These are phyloP conservation scores for Etheostoma spectabile DNA, from an alignment of 2,113 vertebrate species.

Conservation along the genomic window DNA sequence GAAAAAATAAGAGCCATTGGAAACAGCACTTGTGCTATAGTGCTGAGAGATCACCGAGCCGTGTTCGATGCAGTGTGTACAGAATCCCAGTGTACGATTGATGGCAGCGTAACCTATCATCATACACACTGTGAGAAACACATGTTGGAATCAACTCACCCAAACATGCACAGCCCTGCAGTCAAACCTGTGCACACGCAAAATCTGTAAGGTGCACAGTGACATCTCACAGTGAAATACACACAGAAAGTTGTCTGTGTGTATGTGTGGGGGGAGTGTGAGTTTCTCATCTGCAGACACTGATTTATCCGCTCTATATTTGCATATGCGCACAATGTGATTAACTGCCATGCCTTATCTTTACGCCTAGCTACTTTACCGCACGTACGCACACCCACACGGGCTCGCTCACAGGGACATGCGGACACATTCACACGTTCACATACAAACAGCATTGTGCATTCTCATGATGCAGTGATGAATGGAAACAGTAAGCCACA, in stretches of 20 bases:
- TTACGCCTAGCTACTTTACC: conserved; percentile 42
- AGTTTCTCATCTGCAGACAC: conserved; percentile 57
- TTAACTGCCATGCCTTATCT: conserved; percentile 72
- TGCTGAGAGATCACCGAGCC: conserved; percentile 9
- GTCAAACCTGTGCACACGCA: background rate
- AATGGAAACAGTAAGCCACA: conserved; percentile 52
- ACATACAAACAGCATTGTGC: background rate
- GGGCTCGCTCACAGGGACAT: background rate
- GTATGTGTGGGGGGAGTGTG: conserved; percentile 30
- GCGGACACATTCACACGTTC: background rate
- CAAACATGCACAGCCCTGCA: background rate
- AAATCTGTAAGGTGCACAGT: conserved; percentile 14
- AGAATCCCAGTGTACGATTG: background rate
- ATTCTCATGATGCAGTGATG: conserved; percentile 38
- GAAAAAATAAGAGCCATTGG: conserved; percentile 30
- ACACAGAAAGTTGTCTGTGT: conserved; percentile 15
- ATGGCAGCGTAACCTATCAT: conserved; percentile 12
- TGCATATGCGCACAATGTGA: conserved; percentile 74
- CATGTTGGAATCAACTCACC: background rate
- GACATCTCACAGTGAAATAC: conserved; percentile 8
- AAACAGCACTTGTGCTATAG: conserved; percentile 12
- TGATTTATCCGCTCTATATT: conserved; percentile 67
- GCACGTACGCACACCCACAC: conserved; percentile 2
- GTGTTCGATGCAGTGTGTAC: conserved; percentile 9
- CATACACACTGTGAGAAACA: background rate